Conservation (phyloP, 2,797 vertebrate genomes). For the Tamandua tetradactyla region DNA sequence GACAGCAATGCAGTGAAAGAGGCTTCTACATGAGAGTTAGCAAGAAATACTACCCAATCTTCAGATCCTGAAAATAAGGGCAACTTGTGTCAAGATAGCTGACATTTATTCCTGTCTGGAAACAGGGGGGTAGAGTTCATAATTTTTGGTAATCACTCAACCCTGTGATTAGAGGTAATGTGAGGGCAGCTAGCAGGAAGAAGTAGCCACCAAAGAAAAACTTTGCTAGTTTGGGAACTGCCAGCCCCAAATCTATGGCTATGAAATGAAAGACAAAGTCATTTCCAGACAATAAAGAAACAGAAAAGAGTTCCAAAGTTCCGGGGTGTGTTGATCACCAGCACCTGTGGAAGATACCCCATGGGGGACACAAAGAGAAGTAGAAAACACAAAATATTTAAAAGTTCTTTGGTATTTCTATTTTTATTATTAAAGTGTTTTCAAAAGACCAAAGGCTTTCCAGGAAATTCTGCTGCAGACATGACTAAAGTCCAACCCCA, state of each 20-base stretch:
- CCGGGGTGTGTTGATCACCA: too few species aligned
- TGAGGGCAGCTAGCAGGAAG: constrained; percentile 53
- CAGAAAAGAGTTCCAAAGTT: background rate
- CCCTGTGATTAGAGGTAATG: constrained; percentile 3
- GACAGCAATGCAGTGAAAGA: background rate
- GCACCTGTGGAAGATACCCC: too few species aligned
- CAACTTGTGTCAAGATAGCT: background rate
- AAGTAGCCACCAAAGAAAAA: constrained; percentile 58
- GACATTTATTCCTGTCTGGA: constrained; percentile 25
- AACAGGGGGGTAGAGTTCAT: background rate
- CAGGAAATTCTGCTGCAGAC: background rate
- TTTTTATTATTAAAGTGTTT: background rate
- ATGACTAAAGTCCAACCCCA: background rate
- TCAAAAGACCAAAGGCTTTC: background rate
- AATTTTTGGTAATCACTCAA: constrained; percentile 23
- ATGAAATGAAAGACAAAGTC: background rate
- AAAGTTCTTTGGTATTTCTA: background rate
- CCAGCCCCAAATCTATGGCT: background rate
- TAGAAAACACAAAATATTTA: background rate
- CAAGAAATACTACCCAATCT: constrained; percentile 13
- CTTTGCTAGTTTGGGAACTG: background rate
- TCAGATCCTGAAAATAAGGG: constrained; percentile 54
- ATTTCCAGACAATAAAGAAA: fast-evolving
- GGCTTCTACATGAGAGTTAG: background rate
- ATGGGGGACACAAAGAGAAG: background rate